Base-by-base conservation (phyloP, 2,113 vertebrate species). In the Coptodon rendalli region DNA sequence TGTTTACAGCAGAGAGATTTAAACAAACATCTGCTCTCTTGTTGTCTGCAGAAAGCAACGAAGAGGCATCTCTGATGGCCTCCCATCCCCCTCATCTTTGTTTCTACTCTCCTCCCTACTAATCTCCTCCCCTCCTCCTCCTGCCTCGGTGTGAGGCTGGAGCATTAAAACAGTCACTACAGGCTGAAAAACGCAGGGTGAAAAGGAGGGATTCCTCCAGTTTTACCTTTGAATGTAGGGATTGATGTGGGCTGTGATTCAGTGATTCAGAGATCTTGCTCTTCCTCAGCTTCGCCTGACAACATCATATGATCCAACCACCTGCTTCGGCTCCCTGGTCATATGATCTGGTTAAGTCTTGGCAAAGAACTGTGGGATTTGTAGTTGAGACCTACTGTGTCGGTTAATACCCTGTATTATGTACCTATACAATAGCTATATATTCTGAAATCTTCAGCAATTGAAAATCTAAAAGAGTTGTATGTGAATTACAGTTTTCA, bases 261-360 rank as follows among this genome's bases (percentile, higher is more conserved):
- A 93, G 90, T 78, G 71, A 50, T 78, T 78, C 85, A 91, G 84
- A 93, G 92, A 91, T 90, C 92, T 59, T 94, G 83, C 89, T 93
- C 92, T 95, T 95, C 89, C 85, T 93, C 91, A 94, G 86, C 84
- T 82, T 91, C 80, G 52, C 87, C 93, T 95, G 92, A 95, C 87
- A 94, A 92, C 91, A 94, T 96, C 96, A 96, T 91, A 90, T 97
- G 96, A 96, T 89, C 88, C 22, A 57, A 83, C 92, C 95, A 95
- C 91, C 95, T 96, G 95, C 94, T 93, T 86, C 82, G 43, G n/a
- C 82, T 81, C 85, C 78, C 59, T 81, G 83, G 91, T 96, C 96
- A 96, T 93, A 88, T 97, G 96, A 95, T 91, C 54, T 82, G 81
- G 83, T 80, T 83, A 82, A 54, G 22, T 36, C 24, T 19, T 19